Evolutionary conservation across 2,797 vertebrate genomes (phyloP).

Genomic region (Poeciliopsis turneri): DNA sequence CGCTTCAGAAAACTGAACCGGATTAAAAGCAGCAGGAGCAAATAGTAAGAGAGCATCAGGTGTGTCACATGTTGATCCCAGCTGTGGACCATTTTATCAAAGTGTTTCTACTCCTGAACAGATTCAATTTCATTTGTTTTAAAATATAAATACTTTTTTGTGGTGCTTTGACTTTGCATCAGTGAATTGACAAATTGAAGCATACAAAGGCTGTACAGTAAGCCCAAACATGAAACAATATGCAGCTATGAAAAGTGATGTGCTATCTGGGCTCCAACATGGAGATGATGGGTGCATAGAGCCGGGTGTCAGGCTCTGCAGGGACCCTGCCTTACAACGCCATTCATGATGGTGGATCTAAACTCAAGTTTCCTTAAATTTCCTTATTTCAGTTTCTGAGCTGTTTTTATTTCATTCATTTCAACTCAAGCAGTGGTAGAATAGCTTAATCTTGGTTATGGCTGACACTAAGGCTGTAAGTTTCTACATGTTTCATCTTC

Average conservation of each 20-base stretch:
- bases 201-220: too few relatives aligned
- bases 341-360: slow-evolving; percentile 14
- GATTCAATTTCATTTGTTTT: too few relatives aligned
- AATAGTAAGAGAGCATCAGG: neutral
- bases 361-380: slow-evolving; percentile 24
- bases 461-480: slow-evolving; percentile 10
- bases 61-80: neutral
- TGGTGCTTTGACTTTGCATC: too few relatives aligned
- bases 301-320: slow-evolving; percentile 31
- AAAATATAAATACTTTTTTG: too few relatives aligned
- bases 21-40: neutral
- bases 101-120: too few relatives aligned
- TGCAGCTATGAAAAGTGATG: slow-evolving; percentile 30
- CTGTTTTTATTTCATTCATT: neutral
- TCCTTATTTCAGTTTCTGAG: neutral
- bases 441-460: too few relatives aligned
- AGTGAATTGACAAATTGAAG: too few relatives aligned
- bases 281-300: slow-evolving; percentile 63
- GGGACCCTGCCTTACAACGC: neutral
- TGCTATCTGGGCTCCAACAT: slow-evolving; percentile 66
- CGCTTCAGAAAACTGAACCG: neutral
- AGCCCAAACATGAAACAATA: too few relatives aligned
- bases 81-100: too few relatives aligned
- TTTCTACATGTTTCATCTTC: slow-evolving; percentile 33
- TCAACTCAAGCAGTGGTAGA: neutral